A percentile compares a stretch with the other conserved stretches of the same genome.
phyloP scores from a whole-genome alignment of 1,140 invertebrate species.

The Pseudobourletiella spinata region DNA sequence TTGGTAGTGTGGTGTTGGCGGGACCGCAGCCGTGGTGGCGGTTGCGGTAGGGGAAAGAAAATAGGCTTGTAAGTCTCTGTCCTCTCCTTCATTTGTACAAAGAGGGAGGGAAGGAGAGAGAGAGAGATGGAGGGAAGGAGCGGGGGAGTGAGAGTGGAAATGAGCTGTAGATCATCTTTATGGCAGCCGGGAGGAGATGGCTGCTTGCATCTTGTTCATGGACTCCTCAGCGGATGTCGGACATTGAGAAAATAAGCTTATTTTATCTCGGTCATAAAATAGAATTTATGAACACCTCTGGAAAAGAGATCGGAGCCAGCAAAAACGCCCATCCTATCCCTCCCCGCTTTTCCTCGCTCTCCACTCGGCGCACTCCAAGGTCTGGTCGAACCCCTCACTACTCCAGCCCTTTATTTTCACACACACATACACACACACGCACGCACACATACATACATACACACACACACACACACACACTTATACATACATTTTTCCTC shows the following conservation, averaged over 20 bases:
- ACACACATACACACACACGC: no score
- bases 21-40: background rate
- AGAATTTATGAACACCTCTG: constrained; percentile 11
- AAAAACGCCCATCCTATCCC: background rate
- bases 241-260: constrained; percentile 19
- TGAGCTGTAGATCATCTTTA: constrained; percentile 8
- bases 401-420: no score
- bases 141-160: background rate
- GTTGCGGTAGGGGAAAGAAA: background rate
- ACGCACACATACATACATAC: no score
- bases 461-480: no score
- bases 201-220: constrained; percentile 11
- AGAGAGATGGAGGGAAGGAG: background rate
- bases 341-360: background rate
- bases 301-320: constrained; percentile 1
- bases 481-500: no score
- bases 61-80: background rate
- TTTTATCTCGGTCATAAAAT: constrained; percentile 15
- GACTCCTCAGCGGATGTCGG: constrained; percentile 7
- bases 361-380: no score
- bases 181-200: constrained; percentile 6
- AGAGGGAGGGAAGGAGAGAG: background rate
- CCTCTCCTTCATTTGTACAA: background rate
- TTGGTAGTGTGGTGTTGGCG: no score
- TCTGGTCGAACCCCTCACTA: no score